phyloP scores from a whole-genome alignment of 2,113 vertebrate genomes.

The Lasiurus borealis region DNA sequence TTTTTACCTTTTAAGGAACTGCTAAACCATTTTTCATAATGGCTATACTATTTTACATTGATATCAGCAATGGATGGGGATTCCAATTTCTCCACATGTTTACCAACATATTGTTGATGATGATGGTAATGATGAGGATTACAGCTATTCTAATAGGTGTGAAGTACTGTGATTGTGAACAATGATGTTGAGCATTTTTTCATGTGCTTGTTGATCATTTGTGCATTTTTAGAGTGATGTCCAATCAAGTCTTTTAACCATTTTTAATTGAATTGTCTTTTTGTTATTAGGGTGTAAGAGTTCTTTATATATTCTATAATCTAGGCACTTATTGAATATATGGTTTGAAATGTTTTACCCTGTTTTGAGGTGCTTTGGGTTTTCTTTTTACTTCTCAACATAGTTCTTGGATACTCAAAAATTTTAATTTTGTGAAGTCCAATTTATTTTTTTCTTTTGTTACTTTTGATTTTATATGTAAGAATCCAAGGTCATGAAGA shows the following conservation, averaged over 20 bases:
- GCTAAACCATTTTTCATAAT: background rate
- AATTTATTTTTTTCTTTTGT: background rate
- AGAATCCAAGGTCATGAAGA: background rate
- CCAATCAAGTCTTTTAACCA: background rate
- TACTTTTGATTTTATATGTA: background rate
- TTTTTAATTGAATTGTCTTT: background rate
- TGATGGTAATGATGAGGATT: background rate
- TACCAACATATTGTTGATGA: background rate
- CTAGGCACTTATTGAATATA: background rate
- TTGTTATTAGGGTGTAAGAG: background rate
- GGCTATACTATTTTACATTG: background rate
- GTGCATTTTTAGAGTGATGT: background rate
- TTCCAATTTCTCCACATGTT: background rate
- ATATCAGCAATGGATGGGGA: background rate
- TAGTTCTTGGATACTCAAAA: background rate
- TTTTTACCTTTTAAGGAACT: background rate
- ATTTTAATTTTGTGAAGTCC: conserved; percentile 5
- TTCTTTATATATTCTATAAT: background rate
- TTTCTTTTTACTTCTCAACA: background rate
- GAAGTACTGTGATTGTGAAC: background rate
- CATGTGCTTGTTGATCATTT: background rate
- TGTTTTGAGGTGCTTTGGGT: background rate
- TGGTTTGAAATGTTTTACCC: background rate
- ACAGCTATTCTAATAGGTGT: background rate
- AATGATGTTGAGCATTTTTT: background rate